Percentiles rank a stretch among this genome's conserved stretches.
Conservation (phyloP, 2,797 vertebrate genomes). For the Urocyon cinereoargenteus region DNA sequence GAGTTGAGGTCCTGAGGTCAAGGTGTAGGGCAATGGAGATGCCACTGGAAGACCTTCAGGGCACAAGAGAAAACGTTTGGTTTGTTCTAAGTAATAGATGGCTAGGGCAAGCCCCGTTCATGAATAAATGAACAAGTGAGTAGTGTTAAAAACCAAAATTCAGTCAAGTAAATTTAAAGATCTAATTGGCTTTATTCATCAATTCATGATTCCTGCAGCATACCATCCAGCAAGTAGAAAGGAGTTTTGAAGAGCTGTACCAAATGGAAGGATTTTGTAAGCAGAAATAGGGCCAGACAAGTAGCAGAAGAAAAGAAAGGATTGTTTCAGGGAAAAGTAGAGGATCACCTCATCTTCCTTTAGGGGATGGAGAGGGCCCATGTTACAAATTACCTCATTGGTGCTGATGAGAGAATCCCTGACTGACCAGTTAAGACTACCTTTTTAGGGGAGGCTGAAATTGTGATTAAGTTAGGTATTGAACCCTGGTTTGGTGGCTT, state of each 20-base stretch:
- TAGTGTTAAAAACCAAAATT: background rate
- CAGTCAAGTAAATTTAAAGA: background rate
- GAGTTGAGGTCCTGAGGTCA: background rate
- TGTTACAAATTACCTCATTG: background rate
- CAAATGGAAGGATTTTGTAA: background rate
- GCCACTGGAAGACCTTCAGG: background rate
- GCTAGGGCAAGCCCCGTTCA: background rate
- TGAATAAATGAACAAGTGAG: background rate
- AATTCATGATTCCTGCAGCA: background rate
- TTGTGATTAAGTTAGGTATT: background rate
- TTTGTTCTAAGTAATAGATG: background rate
- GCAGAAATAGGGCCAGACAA: background rate
- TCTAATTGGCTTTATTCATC: background rate
- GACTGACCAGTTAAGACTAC: background rate
- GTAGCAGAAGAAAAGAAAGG: background rate
- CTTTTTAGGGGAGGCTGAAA: background rate
- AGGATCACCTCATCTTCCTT: background rate
- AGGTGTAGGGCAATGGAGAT: background rate
- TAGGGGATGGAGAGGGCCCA: background rate
- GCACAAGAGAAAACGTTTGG: background rate
- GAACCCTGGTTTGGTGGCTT: background rate
- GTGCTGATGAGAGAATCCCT: background rate
- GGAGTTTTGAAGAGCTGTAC: background rate
- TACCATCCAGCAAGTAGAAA: background rate
- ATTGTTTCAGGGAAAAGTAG: background rate